Percentiles rank a stretch among this genome's conserved stretches.
Evolutionary conservation across 2,113 vertebrate genomes (phyloP).

Genomic region (Pseudolaguvia tuberculata): DNA sequence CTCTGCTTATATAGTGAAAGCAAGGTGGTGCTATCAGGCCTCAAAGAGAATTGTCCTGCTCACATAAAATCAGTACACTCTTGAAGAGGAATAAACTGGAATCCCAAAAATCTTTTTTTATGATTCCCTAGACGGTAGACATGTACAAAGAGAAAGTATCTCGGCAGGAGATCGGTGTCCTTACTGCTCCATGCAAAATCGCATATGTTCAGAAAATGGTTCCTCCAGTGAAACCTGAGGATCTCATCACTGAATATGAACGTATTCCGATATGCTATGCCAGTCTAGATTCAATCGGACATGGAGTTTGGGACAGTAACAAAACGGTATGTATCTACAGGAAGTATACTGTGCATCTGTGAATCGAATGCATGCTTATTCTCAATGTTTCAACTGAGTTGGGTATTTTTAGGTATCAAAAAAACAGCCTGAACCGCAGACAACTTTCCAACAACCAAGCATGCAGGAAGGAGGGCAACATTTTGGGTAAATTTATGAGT

Average conservation of each 20-base stretch:
- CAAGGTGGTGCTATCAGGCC: no score
- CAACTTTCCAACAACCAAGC: constrained; percentile 35
- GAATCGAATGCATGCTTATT: neutral
- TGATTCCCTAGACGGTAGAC: constrained; percentile 69
- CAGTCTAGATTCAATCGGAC: constrained; percentile 76
- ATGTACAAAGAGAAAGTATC: constrained; percentile 83
- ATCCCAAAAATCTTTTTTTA: no score
- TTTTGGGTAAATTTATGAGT: constrained; percentile 54
- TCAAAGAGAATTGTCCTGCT: no score
- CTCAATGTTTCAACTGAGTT: neutral
- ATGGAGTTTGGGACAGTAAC: constrained; percentile 74
- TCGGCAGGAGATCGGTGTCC: constrained; percentile 74
- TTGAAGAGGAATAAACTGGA: no score
- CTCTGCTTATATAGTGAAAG: no score
- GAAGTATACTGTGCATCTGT: neutral
- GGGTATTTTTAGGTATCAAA: constrained; percentile 46
- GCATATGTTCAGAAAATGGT: constrained; percentile 58
- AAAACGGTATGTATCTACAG: constrained; percentile 26
- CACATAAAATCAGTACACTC: no score
- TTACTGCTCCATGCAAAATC: constrained; percentile 63
- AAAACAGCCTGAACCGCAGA: constrained; percentile 38
- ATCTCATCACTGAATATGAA: constrained; percentile 63
- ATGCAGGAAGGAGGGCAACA: constrained; percentile 37
- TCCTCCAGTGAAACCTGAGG: constrained; percentile 57
- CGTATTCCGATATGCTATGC: constrained; percentile 77